A percentile compares a stretch with the other conserved stretches of the same genome.
Evolutionary conservation across 2,797 vertebrate genomes (phyloP).

Genomic region (Forpus xanthops): DNA sequence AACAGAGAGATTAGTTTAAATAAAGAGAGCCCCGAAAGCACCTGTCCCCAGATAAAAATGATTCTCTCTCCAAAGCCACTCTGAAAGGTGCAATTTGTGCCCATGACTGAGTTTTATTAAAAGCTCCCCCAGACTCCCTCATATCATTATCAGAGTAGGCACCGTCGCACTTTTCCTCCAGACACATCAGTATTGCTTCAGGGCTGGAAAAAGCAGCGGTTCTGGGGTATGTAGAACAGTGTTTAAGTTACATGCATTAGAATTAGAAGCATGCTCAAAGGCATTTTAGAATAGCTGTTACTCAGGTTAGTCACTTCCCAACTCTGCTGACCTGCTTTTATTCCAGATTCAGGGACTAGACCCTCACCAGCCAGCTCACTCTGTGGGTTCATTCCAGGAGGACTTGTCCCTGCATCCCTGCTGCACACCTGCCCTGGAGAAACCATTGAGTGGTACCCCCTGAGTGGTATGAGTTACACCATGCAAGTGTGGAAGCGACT

Average conservation of each 20-base stretch:
- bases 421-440: neutral
- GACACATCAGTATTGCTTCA: neutral
- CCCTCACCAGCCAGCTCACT: neutral
- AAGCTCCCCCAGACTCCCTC: neutral
- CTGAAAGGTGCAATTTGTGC: slow-evolving; percentile 6
- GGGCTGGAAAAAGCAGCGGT: neutral
- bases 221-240: neutral
- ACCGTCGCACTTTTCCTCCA: neutral
- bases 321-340: neutral
- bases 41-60: neutral
- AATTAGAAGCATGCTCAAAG: neutral
- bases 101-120: neutral
- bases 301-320: neutral
- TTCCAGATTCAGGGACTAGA: neutral
- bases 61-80: neutral
- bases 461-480: neutral
- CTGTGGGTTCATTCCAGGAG: neutral
- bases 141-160: neutral
- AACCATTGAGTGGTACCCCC: neutral
- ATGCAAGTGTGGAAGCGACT: neutral
- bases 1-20: neutral
- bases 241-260: neutral
- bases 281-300: neutral
- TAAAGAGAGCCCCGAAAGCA: neutral
- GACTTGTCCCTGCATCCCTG: rapidly evolving